A percentile compares a stretch with the other conserved stretches of the same genome.
Evolutionary conservation across 2,113 vertebrate species (phyloP).

Genomic region (Megaceryle torquata): DNA sequence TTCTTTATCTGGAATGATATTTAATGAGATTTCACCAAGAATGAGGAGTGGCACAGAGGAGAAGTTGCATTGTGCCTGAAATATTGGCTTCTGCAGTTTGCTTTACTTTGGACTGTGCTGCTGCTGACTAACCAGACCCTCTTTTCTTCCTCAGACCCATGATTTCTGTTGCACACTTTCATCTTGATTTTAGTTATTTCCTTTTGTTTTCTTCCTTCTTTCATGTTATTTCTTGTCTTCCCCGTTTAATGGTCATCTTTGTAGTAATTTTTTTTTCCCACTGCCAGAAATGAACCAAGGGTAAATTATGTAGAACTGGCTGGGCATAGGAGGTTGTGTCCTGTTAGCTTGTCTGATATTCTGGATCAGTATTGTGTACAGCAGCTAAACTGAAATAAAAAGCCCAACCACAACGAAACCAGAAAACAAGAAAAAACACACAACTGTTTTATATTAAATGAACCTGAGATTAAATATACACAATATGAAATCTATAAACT

Average conservation of each 20-base stretch:
- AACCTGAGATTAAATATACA: not conserved
- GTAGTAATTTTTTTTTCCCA: not conserved
- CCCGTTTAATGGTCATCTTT: not conserved
- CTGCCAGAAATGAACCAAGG: not conserved
- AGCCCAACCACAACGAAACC: not conserved
- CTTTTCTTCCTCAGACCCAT: not conserved
- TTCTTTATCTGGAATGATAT: not conserved
- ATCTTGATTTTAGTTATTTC: not conserved
- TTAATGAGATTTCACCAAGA: constrained; percentile 1
- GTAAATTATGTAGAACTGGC: not conserved
- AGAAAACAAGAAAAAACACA: not conserved
- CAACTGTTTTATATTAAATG: not conserved
- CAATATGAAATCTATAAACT: not conserved
- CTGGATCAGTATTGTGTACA: not conserved
- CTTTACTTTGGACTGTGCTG: not conserved
- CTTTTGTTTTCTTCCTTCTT: constrained; percentile 8
- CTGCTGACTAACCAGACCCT: not conserved
- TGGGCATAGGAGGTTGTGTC: not conserved
- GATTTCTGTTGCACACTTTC: constrained; percentile 23
- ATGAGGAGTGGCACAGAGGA: constrained; percentile 23
- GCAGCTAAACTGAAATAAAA: not conserved
- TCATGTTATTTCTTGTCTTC: not conserved
- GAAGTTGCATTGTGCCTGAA: not conserved
- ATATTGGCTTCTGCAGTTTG: not conserved
- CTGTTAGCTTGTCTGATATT: not conserved